phyloP scores from a whole-genome alignment of 1,140 invertebrate species.

The Tetramorium simillimum region DNA sequence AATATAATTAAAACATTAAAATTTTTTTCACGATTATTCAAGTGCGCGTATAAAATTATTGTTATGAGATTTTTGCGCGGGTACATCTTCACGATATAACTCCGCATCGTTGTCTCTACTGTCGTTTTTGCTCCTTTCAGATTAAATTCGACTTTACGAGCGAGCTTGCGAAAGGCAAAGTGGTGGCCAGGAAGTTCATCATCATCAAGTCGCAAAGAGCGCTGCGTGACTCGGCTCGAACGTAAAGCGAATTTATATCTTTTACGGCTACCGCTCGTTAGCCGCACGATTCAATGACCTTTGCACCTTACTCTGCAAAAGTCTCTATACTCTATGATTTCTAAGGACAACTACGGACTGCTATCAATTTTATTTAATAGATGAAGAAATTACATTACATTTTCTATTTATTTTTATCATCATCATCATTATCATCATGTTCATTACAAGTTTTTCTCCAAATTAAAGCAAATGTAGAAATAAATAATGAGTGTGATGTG shows the following conservation, averaged over 20 bases:
- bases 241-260: constrained; percentile 79
- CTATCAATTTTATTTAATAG: not conserved
- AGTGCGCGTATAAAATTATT: not conserved
- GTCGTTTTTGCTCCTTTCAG: constrained; percentile 72
- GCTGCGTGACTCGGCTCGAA: constrained; percentile 72
- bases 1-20: constrained; percentile 12
- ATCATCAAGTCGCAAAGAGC: constrained; percentile 80
- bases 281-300: constrained; percentile 72
- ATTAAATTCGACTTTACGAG: constrained; percentile 84
- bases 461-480: not conserved
- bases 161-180: constrained; percentile 75
- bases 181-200: constrained; percentile 81
- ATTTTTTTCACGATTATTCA: not conserved
- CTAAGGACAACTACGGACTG: not conserved
- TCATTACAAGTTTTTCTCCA: not conserved
- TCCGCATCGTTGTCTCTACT: constrained; percentile 30
- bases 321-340: not conserved
- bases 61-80: not conserved
- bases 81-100: constrained; percentile 34
- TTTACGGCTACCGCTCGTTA: constrained; percentile 79
- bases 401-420: not conserved
- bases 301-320: constrained; percentile 48
- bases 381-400: not conserved
- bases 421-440: not conserved
- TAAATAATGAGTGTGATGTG: not conserved